Base-by-base conservation (phyloP, 2,888 invertebrate species). In the Celastrina argiolus region DNA sequence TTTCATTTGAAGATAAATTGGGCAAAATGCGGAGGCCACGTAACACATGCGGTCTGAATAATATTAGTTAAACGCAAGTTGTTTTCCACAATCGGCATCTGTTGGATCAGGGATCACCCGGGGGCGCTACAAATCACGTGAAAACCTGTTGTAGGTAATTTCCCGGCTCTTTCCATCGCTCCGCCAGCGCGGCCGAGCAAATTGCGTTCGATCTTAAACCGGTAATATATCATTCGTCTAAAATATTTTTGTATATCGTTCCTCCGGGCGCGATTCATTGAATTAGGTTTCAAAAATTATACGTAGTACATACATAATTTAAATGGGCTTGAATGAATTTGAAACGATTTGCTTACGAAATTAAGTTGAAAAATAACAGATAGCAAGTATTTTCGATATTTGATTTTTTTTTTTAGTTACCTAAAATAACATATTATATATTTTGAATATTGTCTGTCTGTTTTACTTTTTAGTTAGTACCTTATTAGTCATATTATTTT, bases 121-220 rank as follows among this genome's bases (percentile, higher is more conserved):
- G 67, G 88, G 88, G 89, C 79, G 72, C 83, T 78, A 88, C 90
- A 89, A 89, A 89, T 90, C 90, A 89, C 80, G 81, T 85, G 85
- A 88, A 86, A 88, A 88, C 87, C 87, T 87, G 86, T 85, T 88
- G 89, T 88, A 83, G 83, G 85, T 87, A 85, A 85, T 88, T 84
- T 81, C 72, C 74, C 69, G 72, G 83, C 85, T 88, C 85, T 84
- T 79, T 77, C 77, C 81, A 81, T 83, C 81, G 80, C 83, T 83
- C 78, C 79, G 83, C 85, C 87, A 84, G 85, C 82, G 80, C 79
- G 78, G 78, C 80, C 81, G 81, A 84, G 85, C 86, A 87, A 88
- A 89, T 89, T 88, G 87, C 84, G 81, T 82, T 83, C 82, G 80
- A 82, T 85, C 85, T 85, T 84, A 86, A 86, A 61, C 83, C 78